Evolutionary conservation across 2,888 invertebrate species (phyloP).

Genomic region (Drymonia ruficornis): DNA sequence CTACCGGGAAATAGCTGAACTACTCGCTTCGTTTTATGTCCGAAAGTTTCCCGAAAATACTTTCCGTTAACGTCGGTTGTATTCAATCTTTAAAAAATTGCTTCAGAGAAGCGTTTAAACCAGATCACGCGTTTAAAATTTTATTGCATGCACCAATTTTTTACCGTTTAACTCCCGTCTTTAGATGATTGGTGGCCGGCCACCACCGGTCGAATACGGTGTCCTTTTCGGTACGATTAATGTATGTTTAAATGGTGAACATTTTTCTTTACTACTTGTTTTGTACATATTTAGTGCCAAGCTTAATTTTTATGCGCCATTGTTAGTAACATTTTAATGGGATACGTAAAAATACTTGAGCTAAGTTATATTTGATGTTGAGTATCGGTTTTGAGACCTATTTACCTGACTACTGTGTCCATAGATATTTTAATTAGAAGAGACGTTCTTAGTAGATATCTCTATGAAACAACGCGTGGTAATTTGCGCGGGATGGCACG

Average conservation of each 20-base stretch:
- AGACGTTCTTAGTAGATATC: too few relatives aligned
- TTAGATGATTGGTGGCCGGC: slow-evolving; percentile 40
- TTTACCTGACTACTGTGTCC: neutral
- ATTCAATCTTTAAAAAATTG: slow-evolving; percentile 33
- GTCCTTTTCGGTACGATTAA: slow-evolving; percentile 26
- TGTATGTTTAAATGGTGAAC: slow-evolving; percentile 10
- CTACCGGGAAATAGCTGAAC: too few relatives aligned
- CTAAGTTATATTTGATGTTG: neutral
- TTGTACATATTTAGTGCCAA: neutral
- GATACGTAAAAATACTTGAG: neutral
- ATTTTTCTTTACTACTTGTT: slow-evolving; percentile 2
- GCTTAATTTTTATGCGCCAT: slow-evolving; percentile 3
- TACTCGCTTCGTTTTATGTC: too few relatives aligned
- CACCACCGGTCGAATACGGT: slow-evolving; percentile 32
- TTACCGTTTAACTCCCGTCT: slow-evolving; percentile 42
- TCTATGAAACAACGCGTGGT: too few relatives aligned
- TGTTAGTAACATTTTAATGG: slow-evolving; percentile 5
- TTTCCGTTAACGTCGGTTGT: slow-evolving; percentile 30
- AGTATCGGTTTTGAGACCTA: neutral
- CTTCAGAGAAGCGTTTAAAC: slow-evolving; percentile 59
- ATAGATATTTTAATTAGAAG: neutral
- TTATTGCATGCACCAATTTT: slow-evolving; percentile 54
- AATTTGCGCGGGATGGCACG: too few relatives aligned
- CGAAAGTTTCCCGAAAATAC: slow-evolving; percentile 2
- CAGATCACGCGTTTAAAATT: slow-evolving; percentile 58